Conservation (phyloP, 2,113 vertebrate species). For the Meriones unguiculatus region DNA sequence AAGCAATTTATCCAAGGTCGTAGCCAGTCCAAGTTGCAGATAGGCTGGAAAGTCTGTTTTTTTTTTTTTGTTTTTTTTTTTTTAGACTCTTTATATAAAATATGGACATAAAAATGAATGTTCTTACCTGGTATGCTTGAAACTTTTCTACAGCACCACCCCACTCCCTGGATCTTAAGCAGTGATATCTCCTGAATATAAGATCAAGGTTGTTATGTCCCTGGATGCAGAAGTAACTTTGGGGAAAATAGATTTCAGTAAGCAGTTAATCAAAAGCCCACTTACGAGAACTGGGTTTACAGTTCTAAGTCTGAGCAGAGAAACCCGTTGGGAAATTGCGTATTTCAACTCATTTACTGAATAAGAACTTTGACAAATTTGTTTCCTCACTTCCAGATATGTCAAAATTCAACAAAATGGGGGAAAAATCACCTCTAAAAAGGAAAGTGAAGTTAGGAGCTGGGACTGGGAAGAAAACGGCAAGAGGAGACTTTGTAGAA, state of each 20-base stretch:
- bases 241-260: not conserved
- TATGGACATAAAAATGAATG: conserved; percentile 4
- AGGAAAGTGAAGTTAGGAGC: not conserved
- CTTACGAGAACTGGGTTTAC: conserved; percentile 32
- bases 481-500: not conserved
- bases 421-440: not conserved
- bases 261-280: conserved; percentile 28
- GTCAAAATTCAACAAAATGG: conserved; percentile 32
- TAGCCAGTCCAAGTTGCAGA: not conserved
- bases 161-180: not conserved
- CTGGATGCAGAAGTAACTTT: conserved; percentile 31
- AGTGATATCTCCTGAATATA: not conserved
- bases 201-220: not conserved
- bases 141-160: not conserved
- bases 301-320: conserved; percentile 4
- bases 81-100: conserved; percentile 45
- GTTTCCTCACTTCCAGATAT: not conserved
- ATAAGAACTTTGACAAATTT: conserved; percentile 34
- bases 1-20: conserved; percentile 70
- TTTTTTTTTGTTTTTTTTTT: not conserved
- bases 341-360: conserved; percentile 31
- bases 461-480: not conserved
- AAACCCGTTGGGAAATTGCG: not conserved
- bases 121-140: conserved; percentile 22
- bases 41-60: conserved; percentile 32